A percentile compares a stretch with the other conserved stretches of the same genome.
phyloP scores from a whole-genome alignment of 2,797 vertebrate genomes.

The Odontamblyopus rebecca region DNA sequence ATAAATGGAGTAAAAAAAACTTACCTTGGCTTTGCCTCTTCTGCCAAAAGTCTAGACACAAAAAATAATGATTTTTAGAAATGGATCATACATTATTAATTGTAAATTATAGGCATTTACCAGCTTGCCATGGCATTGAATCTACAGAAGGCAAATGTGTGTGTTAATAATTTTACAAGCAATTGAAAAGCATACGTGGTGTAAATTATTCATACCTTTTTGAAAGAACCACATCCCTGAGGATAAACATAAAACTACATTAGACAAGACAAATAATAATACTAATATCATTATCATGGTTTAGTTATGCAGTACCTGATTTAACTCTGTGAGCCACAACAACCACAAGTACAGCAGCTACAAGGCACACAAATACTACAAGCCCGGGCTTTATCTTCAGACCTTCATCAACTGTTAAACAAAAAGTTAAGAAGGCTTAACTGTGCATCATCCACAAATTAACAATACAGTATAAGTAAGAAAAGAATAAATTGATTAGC shows the following conservation, averaged over 20 bases:
- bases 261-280: neutral
- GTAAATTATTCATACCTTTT: conserved; percentile 51
- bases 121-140: conserved; percentile 52
- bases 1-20: neutral
- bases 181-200: conserved; percentile 1
- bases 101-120: conserved; percentile 31
- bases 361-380: conserved; percentile 21
- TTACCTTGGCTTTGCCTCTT: conserved; percentile 8
- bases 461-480: no score
- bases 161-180: neutral
- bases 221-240: conserved; percentile 64
- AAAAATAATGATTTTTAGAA: neutral
- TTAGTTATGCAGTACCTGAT: conserved; percentile 39
- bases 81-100: neutral
- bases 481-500: no score
- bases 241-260: conserved; percentile 2
- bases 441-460: neutral
- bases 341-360: neutral
- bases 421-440: neutral
- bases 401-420: neutral
- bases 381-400: conserved; percentile 16
- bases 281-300: neutral
- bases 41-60: conserved; percentile 59
- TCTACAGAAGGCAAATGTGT: conserved; percentile 28
- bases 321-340: conserved; percentile 16